phyloP scores from a whole-genome alignment of 1,140 invertebrate genomes.

The Drosophila nikananu region DNA sequence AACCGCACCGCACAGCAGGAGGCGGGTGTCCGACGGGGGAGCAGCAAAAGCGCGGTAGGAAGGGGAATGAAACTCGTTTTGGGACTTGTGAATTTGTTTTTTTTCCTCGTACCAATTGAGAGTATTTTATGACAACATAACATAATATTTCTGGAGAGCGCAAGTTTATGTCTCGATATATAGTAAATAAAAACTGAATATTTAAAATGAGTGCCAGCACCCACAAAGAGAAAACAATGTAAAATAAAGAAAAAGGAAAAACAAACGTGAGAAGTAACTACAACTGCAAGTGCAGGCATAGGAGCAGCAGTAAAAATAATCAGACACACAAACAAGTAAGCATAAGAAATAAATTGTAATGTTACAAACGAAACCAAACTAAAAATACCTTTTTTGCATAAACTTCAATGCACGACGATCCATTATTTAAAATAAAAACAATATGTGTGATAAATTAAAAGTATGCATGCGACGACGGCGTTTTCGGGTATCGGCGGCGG shows the following conservation, averaged over 20 bases:
- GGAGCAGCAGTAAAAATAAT: not conserved
- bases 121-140: conserved; percentile 34
- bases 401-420: conserved; percentile 85
- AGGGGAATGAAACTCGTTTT: conserved; percentile 65
- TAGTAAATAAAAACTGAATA: conserved; percentile 10
- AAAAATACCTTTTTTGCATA: conserved; percentile 85
- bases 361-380: conserved; percentile 51
- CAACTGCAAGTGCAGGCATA: conserved; percentile 24
- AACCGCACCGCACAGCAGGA: conserved; percentile 20
- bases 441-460: conserved; percentile 83
- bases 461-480: conserved; percentile 76
- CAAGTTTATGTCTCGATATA: conserved; percentile 6
- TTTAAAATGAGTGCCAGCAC: not conserved
- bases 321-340: conserved; percentile 1
- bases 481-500: conserved; percentile 44
- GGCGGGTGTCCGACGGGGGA: conserved; percentile 19
- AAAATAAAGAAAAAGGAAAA: not conserved
- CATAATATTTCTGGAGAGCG: conserved; percentile 9
- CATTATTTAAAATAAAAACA: conserved; percentile 85
- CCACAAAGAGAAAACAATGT: not conserved
- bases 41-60: conserved; percentile 21
- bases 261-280: not conserved
- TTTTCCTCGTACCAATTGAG: conserved; percentile 19
- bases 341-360: conserved; percentile 27
- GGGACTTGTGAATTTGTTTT: conserved; percentile 54